These are phyloP conservation scores for Nomada ferruginata DNA, from an alignment of 2,888 invertebrate species.

Conservation along the genomic window DNA sequence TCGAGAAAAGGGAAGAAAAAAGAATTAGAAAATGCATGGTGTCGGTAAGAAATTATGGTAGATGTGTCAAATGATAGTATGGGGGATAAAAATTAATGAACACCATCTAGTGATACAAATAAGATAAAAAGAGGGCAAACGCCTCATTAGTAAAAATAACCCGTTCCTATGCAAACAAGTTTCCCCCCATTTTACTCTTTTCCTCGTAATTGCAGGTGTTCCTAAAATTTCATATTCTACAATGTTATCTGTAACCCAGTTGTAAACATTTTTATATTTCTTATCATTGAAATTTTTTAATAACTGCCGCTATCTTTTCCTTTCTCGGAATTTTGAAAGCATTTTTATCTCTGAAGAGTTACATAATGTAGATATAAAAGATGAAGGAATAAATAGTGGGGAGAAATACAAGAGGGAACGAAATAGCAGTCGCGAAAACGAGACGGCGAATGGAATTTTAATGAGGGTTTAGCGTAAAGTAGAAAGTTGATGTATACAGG, in stretches of 20 bases:
- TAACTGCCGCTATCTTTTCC: too few relatives aligned
- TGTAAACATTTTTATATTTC: neutral
- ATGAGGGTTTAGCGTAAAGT: neutral
- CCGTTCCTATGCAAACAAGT: neutral
- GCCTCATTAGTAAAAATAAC: neutral
- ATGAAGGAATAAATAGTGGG: neutral
- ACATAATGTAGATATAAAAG: neutral
- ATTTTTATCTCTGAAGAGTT: too few relatives aligned
- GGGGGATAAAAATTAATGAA: neutral
- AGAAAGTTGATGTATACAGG: conserved; percentile 22
- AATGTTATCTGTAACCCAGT: neutral
- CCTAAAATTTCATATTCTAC: neutral
- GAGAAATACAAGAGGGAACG: neutral
- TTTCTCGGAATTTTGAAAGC: too few relatives aligned
- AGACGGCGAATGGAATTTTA: conserved; percentile 14
- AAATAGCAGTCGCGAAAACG: neutral
- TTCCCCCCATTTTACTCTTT: neutral
- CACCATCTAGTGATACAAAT: neutral
- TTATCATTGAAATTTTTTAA: neutral
- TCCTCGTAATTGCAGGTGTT: neutral
- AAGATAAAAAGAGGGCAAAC: neutral
- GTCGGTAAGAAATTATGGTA: conserved; percentile 21
- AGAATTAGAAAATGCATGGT: too few relatives aligned
- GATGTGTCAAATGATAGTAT: conserved; percentile 25
- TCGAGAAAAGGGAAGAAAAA: neutral